These are phyloP conservation scores for Amphiduros pacificus DNA, from an alignment of 2,888 invertebrate genomes.

Conservation along the genomic window DNA sequence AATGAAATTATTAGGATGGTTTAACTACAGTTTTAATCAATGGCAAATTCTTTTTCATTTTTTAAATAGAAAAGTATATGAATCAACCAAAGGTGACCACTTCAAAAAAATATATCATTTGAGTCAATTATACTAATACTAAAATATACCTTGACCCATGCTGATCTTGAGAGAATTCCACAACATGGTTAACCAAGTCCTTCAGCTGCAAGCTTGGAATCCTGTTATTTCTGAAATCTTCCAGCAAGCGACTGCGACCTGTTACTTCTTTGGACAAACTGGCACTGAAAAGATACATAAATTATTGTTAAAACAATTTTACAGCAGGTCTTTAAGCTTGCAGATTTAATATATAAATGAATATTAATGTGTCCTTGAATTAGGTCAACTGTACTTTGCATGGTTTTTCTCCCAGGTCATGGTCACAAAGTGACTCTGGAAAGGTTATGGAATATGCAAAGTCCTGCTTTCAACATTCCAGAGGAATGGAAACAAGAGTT, in stretches of 20 bases:
- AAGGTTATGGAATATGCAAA: no score
- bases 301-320: no score
- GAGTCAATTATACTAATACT: background rate
- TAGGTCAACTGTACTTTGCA: no score
- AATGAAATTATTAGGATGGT: no score
- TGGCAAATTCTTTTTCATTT: background rate
- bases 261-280: constrained; percentile 51
- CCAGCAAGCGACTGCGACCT: constrained; percentile 81
- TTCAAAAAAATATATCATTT: background rate
- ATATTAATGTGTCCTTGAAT: no score
- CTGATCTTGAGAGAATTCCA: constrained; percentile 99
- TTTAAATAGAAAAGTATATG: background rate
- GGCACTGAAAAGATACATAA: constrained; percentile 16
- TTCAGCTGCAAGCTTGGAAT: constrained; percentile 70
- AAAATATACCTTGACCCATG: constrained; percentile 78
- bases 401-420: no score
- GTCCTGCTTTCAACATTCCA: no score
- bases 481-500: no score
- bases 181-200: constrained; percentile 95
- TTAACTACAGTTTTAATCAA: no score
- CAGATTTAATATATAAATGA: no score
- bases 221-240: constrained; percentile 78
- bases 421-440: no score
- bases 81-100: background rate
- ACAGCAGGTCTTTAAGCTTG: no score